Conservation (phyloP, 1,140 invertebrate genomes). For the Sipha flava region DNA sequence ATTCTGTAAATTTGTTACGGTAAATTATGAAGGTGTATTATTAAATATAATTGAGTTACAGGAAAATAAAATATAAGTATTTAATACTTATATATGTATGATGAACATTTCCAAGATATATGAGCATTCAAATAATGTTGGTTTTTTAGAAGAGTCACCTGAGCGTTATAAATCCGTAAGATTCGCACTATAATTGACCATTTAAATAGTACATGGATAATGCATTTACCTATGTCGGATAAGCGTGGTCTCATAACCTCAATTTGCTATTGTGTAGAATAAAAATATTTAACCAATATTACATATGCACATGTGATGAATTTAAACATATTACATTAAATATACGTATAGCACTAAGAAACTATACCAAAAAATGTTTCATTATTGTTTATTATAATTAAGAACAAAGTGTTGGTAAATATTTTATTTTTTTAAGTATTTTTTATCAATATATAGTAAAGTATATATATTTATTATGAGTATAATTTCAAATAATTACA, state of each 20-base stretch:
- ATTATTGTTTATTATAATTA: too few species aligned
- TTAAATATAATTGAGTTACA: background rate
- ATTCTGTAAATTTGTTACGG: background rate
- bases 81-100: background rate
- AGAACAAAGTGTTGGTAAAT: too few species aligned
- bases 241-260: conserved; percentile 14
- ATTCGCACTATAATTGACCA: conserved; percentile 20
- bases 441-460: too few species aligned
- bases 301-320: background rate
- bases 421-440: too few species aligned
- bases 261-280: conserved; percentile 5
- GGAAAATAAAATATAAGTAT: background rate
- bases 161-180: conserved; percentile 17
- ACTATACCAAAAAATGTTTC: too few species aligned
- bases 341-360: too few species aligned
- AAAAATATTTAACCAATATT: background rate
- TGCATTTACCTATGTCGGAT: conserved; percentile 25
- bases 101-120: background rate
- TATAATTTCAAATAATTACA: too few species aligned
- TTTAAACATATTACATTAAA: background rate
- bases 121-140: background rate
- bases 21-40: background rate
- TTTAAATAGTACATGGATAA: conserved; percentile 21
- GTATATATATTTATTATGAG: too few species aligned
- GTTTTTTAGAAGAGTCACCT: conserved; percentile 9